Base-by-base conservation (phyloP, 2,888 invertebrate species). In the Tipula confusa region DNA sequence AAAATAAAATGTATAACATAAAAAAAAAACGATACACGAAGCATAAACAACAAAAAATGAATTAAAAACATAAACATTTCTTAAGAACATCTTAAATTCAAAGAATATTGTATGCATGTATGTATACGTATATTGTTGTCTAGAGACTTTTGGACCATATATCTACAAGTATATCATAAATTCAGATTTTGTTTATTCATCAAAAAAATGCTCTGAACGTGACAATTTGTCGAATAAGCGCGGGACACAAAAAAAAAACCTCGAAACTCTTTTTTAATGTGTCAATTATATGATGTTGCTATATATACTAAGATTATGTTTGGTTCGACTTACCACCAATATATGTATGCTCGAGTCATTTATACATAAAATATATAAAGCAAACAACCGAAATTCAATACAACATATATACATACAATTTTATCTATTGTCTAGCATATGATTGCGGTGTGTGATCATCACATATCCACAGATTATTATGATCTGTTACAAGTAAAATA, bases 1-100 rank as follows among this genome's bases (percentile, higher is more conserved):
- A 64, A 64, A n/a, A n/a, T n/a, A n/a, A n/a, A n/a, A n/a, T 64
- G 64, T 64, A 64, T 64, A 64, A 64, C 64, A 64, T 64, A 64
- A 64, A 64, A 38, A n/a, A n/a, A 64, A 64, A 64, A 64, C 24
- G 64, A 64, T 64, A 6, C 64, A 24, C 64, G 24, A 64, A 64
- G 64, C 64, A 64, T 64, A 64, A 64, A 64, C 64, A 64, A 64
- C 64, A 18, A 64, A 18, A 64, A 64, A 11, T 9, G 64, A 64
- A 64, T 64, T 13, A 64, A 64, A 48, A 48, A 48, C 48, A 48
- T 48, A 48, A 64, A 64, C 64, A 64, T 64, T 64, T 64, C 64
- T 18, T 64, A 64, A 64, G 24, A 64, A 64, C 64, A 64, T 64
- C 24, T 24, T 64, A 64, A 64, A 64, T 64, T 64, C 64, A 64